Evolutionary conservation across 1,140 invertebrate species (phyloP), one percentile per base, ranked within the genome.

Genomic region (Drosophila takahashii): DNA sequence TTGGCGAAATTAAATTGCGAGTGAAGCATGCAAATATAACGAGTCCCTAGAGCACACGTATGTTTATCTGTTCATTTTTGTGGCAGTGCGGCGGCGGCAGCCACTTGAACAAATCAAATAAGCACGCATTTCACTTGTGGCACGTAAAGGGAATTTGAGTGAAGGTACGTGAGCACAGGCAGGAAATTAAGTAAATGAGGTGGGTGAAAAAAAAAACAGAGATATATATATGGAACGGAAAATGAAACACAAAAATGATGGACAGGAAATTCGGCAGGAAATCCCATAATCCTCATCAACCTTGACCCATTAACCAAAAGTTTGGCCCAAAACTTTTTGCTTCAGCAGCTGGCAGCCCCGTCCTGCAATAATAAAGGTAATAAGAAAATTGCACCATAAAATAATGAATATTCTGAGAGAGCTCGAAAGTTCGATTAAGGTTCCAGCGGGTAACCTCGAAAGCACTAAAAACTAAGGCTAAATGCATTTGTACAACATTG

Each of bases 391-490:
- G 36, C 37, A 8, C 26, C 67, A 79, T 77, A 83, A 87, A 87
- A 79, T 72, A 81, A 81, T 79, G 74, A 87, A 77, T 85, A 86
- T 86, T 85, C 71, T 26, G 26, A 37, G 59, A 60, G 56, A 70
- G 81, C 59, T 36, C 41, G 77, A 77, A 86, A 87, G 81, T 86
- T 86, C 81, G 81, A 86, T 86, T 79, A 87, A 87, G 77, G 67
- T 47, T 58, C 34, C 39, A 57, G 22, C 22, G 50, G 41, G 27
- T 56, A 57, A 62, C 36, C 53, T 36, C 75, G 29, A 73, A 51
- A 64, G 48, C 65, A 65, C 51, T 73, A 60, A 64, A 59, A 69
- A 44, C 47, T 54, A 50, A 52, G 54, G 42, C 65, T 71, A 76
- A 87, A 60, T 65, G 54, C 41, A 75, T 72, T 87, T 78, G 70